phyloP scores from a whole-genome alignment of 2,888 invertebrate species.

The Dinocampus coccinellae region DNA sequence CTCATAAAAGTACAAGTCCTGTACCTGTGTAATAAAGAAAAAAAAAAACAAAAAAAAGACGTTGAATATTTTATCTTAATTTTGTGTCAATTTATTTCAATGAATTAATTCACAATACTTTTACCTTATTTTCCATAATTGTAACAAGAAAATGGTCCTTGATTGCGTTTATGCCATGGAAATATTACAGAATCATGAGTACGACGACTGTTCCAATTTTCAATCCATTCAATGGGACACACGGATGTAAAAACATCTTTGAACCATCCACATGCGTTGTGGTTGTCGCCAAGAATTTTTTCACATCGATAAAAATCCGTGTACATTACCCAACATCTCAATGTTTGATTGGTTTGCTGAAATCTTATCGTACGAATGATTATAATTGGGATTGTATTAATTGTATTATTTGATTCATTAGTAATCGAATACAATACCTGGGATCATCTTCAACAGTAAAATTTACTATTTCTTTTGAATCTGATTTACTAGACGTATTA shows the following conservation, averaged over 20 bases:
- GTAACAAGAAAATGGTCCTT: slow-evolving; percentile 51
- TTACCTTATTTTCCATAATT: slow-evolving; percentile 47
- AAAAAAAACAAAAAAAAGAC: too few species aligned
- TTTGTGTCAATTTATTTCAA: slow-evolving; percentile 38
- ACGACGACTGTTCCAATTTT: slow-evolving; percentile 56
- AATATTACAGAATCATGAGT: slow-evolving; percentile 46
- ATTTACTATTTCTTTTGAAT: too few species aligned
- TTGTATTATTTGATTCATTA: too few species aligned
- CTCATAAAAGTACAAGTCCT: slow-evolving; percentile 56
- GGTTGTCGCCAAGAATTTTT: slow-evolving; percentile 54
- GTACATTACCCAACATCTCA: slow-evolving; percentile 62
- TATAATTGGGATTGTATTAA: too few species aligned
- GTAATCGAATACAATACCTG: too few species aligned
- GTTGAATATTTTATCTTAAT: slow-evolving; percentile 55
- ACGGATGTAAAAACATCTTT: slow-evolving; percentile 54
- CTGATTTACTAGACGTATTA: too few species aligned
- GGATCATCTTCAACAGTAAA: too few species aligned
- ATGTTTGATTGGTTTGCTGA: slow-evolving; percentile 62
- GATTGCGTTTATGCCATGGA: slow-evolving; percentile 49
- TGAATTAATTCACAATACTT: too few species aligned
- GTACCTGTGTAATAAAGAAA: slow-evolving; percentile 65
- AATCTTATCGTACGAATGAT: slow-evolving; percentile 50
- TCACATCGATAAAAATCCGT: slow-evolving; percentile 62
- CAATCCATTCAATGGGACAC: slow-evolving; percentile 59
- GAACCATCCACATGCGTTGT: slow-evolving; percentile 61